Base-by-base conservation (phyloP, 2,888 invertebrate genomes). In the Cryptocheilus praepositus region DNA sequence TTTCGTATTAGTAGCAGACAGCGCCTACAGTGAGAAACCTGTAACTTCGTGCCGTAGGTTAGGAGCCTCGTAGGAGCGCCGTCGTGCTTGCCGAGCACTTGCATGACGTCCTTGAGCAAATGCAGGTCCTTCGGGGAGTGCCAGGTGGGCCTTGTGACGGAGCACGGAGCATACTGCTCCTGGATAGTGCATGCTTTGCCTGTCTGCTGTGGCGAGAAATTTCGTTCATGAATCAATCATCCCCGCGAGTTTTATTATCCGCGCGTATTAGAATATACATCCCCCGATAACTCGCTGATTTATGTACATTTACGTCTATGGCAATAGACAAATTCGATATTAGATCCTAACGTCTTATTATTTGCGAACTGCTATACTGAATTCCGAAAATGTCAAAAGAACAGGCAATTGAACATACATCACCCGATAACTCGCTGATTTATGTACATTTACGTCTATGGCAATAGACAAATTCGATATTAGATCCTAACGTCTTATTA, bases 71-170 rank as follows among this genome's bases (percentile, higher is more conserved):
- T 19, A 64, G 55, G 52, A 70, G 54, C 28, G 22, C 21, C 61
- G 44, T 54, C 57, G 53, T 81, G 80, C 81, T 81, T 81, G 73
- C 81, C 73, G 64, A 81, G 75, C 80, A 81, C 81, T 81, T 70
- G 77, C 76, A 74, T 64, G 71, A 77, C 71, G 69, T 79, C 76
- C 81, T 81, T 71, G 74, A 81, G 76, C 71, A 77, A 79, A 79
- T 79, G 79, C 80, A 73, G 61, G 67, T 61, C 75, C 73, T 74
- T 57, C 61, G 69, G 61, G 36, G 62, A 66, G 70, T 69, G 72
- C 68, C 74, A 74, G 71, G 55, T 73, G 70, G 69, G 68, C 61
- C 77, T 74, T 65, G 61, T 73, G 61, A 36, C 36, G 36, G 36
- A 11, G 36, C 61, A 65, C 69, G 65, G 70, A 60, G 64, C 55